Evolutionary conservation across 2,797 vertebrate genomes (phyloP).

Genomic region (Sebastes nivosus): DNA sequence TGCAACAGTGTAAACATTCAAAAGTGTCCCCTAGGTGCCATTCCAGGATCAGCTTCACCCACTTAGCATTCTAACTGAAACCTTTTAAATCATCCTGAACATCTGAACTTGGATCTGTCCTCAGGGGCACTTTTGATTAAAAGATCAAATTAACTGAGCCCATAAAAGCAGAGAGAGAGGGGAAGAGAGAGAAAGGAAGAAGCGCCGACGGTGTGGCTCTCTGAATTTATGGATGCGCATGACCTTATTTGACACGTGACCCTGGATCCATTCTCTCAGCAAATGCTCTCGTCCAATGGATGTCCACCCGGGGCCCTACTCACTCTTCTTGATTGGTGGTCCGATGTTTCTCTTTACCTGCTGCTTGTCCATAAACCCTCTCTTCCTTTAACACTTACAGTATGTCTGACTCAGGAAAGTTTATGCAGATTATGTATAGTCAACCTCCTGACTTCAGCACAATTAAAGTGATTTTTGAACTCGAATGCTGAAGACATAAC

Average conservation of each 20-base stretch:
- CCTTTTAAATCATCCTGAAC: slow-evolving; percentile 70
- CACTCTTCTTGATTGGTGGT: slow-evolving; percentile 40
- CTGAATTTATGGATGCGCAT: slow-evolving; percentile 74
- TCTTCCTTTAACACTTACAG: slow-evolving; percentile 23
- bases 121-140: slow-evolving; percentile 76
- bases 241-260: slow-evolving; percentile 61
- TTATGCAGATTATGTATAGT: slow-evolving; percentile 10
- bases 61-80: slow-evolving; percentile 68
- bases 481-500: slow-evolving; percentile 27
- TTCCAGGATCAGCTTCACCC: slow-evolving; percentile 60
- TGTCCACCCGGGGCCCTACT: slow-evolving; percentile 41
- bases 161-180: slow-evolving; percentile 73
- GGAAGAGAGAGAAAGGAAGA: slow-evolving; percentile 3
- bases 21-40: slow-evolving; percentile 63
- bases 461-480: slow-evolving; percentile 6
- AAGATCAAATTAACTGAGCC: slow-evolving; percentile 78
- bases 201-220: slow-evolving; percentile 42
- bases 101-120: slow-evolving; percentile 75
- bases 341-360: slow-evolving; percentile 22
- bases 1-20: slow-evolving; percentile 57
- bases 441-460: slow-evolving; percentile 12
- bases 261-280: slow-evolving; percentile 63
- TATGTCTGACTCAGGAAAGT: slow-evolving; percentile 6
- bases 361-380: slow-evolving; percentile 26
- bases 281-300: slow-evolving; percentile 57